A percentile compares a stretch with the other conserved stretches of the same genome.
Evolutionary conservation across 2,113 vertebrate species (phyloP).

Genomic region (Rhagologus leucostigma): DNA sequence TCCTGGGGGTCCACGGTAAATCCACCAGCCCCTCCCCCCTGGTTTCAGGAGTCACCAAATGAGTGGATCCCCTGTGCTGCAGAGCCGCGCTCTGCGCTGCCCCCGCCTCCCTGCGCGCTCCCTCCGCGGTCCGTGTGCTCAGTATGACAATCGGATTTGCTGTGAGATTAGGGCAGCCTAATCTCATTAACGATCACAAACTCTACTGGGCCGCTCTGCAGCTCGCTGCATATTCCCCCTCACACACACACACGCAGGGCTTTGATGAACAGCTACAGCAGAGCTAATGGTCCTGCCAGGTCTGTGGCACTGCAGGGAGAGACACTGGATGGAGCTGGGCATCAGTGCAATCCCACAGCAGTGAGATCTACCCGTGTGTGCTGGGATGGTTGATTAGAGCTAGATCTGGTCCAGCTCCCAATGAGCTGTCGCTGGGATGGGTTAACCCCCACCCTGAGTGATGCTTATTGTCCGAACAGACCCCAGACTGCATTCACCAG

Average conservation of each 20-base stretch:
- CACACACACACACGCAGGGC: neutral
- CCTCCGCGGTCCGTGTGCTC: neutral
- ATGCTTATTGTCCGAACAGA: neutral
- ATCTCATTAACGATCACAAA: slow-evolving; percentile 32
- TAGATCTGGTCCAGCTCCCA: neutral
- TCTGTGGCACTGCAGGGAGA: neutral
- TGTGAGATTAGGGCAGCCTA: slow-evolving; percentile 34
- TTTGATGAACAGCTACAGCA: neutral
- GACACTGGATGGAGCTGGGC: neutral
- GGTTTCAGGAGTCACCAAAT: neutral
- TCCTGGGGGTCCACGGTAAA: neutral
- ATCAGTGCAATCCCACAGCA: fast-evolving
- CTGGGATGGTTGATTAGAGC: neutral
- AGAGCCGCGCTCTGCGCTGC: neutral
- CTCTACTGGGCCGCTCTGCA: neutral
- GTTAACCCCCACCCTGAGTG: neutral
- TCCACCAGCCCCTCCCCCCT: neutral
- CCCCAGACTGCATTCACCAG: neutral
- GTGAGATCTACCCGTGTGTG: neutral
- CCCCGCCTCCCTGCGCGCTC: neutral
- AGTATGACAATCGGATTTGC: slow-evolving; percentile 37
- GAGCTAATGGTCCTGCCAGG: neutral
- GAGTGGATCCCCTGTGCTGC: neutral
- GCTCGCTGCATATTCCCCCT: neutral
- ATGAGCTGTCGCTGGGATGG: neutral